Evolutionary conservation across 2,113 vertebrate genomes (phyloP).

Genomic region (Anseranas semipalmata): DNA sequence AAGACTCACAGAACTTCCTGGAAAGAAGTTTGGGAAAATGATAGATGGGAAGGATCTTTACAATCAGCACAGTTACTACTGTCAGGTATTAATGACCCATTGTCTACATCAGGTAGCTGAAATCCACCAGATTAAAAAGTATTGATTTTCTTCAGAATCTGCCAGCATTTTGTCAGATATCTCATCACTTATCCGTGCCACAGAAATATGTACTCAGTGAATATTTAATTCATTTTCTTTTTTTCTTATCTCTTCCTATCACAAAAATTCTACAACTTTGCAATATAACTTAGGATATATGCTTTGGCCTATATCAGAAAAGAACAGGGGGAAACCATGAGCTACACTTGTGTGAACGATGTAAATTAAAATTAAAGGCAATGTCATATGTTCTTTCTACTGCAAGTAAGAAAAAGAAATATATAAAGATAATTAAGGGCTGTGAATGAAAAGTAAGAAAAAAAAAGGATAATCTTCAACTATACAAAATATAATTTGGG

Average conservation of each 20-base stretch:
- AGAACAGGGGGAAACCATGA: background rate
- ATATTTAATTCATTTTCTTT: background rate
- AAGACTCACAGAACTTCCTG: background rate
- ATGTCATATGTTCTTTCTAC: background rate
- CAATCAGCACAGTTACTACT: fast-evolving
- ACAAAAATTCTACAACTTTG: background rate
- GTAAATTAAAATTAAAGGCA: background rate
- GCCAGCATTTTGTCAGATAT: background rate
- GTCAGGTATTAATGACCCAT: background rate
- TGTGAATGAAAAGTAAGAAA: background rate
- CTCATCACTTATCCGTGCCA: background rate
- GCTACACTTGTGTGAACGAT: fast-evolving
- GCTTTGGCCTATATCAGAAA: background rate
- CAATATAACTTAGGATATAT: background rate
- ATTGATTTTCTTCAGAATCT: background rate
- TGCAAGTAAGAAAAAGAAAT: background rate
- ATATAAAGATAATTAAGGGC: background rate
- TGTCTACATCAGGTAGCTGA: background rate
- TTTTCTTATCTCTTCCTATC: background rate
- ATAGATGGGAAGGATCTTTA: background rate
- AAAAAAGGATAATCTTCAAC: background rate
- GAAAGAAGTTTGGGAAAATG: background rate
- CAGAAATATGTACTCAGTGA: background rate
- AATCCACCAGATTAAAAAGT: background rate
- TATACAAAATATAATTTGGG: background rate